These are phyloP conservation scores for Casuarius casuarius DNA, from an alignment of 2,113 vertebrate genomes.

Conservation along the genomic window DNA sequence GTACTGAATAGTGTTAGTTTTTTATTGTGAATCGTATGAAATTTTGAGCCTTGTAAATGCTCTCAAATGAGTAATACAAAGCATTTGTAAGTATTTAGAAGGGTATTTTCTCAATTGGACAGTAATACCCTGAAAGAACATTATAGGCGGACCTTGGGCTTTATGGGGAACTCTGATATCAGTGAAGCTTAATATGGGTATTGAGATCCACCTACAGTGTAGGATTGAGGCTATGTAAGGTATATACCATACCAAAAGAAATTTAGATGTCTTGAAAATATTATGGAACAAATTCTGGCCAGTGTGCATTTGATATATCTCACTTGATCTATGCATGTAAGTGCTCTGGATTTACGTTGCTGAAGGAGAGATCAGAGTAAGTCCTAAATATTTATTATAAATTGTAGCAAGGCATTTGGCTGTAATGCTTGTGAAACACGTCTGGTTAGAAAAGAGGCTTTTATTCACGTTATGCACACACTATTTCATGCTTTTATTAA, in stretches of 20 bases:
- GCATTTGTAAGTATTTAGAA: background rate
- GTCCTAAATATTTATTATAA: background rate
- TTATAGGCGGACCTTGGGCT: background rate
- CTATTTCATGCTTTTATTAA: background rate
- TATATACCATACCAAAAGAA: background rate
- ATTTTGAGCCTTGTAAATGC: background rate
- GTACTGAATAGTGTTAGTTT: background rate
- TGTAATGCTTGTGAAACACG: background rate
- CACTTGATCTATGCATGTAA: background rate
- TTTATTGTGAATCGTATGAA: background rate
- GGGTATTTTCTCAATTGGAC: background rate
- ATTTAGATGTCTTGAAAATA: background rate
- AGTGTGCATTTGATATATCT: background rate
- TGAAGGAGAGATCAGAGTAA: background rate
- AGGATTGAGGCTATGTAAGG: background rate
- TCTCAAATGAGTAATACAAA: background rate
- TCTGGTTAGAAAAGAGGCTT: background rate
- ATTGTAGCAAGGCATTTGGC: background rate
- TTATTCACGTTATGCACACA: background rate
- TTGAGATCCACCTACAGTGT: background rate
- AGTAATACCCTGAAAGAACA: background rate
- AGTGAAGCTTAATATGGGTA: background rate
- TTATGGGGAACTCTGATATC: accelerated
- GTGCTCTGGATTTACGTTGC: background rate
- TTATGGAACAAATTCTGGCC: background rate